These are phyloP conservation scores for Drosophila mojavensis DNA, from an alignment of 1,140 invertebrate genomes.

Conservation along the genomic window DNA sequence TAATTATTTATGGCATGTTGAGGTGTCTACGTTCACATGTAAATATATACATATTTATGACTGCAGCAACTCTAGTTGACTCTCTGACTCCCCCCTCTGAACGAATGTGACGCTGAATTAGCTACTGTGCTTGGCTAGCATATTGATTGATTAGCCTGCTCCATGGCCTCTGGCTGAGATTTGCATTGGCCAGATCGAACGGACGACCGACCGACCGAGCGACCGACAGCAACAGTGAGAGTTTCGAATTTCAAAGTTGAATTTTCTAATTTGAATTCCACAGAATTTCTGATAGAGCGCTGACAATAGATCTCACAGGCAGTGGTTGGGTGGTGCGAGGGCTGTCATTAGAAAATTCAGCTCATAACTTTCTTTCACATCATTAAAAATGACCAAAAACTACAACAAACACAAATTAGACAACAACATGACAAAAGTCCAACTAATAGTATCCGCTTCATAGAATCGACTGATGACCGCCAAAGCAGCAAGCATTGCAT, in stretches of 20 bases:
- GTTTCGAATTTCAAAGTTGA: slow-evolving; percentile 17
- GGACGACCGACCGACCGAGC: not conserved
- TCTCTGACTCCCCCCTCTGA: slow-evolving; percentile 2
- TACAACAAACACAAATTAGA: slow-evolving; percentile 47
- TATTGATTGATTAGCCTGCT: slow-evolving; percentile 56
- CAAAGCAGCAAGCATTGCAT: slow-evolving; percentile 33
- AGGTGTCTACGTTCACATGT: slow-evolving; percentile 32
- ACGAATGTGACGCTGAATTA: not conserved
- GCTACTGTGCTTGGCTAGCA: slow-evolving; percentile 27
- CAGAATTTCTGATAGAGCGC: slow-evolving; percentile 35
- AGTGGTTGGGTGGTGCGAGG: slow-evolving; percentile 1
- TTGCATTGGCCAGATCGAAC: slow-evolving; percentile 34
- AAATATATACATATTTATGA: slow-evolving; percentile 29
- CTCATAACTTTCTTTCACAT: slow-evolving; percentile 56
- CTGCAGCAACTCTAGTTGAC: slow-evolving; percentile 18
- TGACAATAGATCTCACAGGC: slow-evolving; percentile 27
- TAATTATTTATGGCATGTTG: slow-evolving; percentile 42
- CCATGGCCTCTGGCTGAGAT: slow-evolving; percentile 41
- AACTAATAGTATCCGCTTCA: slow-evolving; percentile 50
- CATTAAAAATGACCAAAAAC: slow-evolving; percentile 46
- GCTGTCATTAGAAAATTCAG: slow-evolving; percentile 50
- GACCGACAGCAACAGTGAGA: not conserved
- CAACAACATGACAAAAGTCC: slow-evolving; percentile 44
- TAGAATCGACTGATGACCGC: slow-evolving; percentile 23
- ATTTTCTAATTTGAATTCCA: slow-evolving; percentile 30